These are phyloP conservation scores for Calliopsis andreniformis DNA, from an alignment of 1,140 invertebrate genomes.

Conservation along the genomic window DNA sequence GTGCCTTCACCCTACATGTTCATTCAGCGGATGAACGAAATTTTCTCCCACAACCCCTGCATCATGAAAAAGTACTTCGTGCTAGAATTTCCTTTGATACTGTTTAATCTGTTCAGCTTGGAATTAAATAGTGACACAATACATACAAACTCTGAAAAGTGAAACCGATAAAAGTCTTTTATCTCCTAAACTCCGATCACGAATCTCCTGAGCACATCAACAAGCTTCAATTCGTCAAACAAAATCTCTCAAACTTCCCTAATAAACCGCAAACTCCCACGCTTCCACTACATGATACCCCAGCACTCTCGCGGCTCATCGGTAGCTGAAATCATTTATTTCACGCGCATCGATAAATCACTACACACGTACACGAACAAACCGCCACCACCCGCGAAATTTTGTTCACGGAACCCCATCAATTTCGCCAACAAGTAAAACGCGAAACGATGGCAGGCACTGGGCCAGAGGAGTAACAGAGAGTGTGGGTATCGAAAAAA, in stretches of 20 bases:
- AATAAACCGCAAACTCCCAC: too few species aligned
- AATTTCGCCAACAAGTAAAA: too few species aligned
- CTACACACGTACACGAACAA: background rate
- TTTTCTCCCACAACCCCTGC: background rate
- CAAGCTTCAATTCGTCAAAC: too few species aligned
- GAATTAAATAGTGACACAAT: too few species aligned
- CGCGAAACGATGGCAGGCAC: too few species aligned
- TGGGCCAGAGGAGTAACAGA: background rate
- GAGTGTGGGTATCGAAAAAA: background rate
- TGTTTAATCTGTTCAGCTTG: background rate
- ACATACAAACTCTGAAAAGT: too few species aligned
- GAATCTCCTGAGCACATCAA: too few species aligned
- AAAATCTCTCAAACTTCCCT: too few species aligned
- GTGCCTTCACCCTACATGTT: background rate
- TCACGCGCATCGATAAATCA: slow-evolving; percentile 25
- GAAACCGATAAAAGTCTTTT: too few species aligned
- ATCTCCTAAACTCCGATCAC: too few species aligned
- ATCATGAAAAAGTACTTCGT: background rate
- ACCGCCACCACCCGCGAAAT: background rate
- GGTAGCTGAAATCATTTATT: slow-evolving; percentile 21
- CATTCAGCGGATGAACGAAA: background rate
- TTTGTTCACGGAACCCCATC: slow-evolving; percentile 26
- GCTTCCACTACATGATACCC: background rate
- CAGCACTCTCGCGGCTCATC: background rate
- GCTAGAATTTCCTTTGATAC: background rate